A percentile compares a stretch with the other conserved stretches of the same genome.
These are phyloP conservation scores for Phacellophora camtschatica DNA, from an alignment of 30 jellyfish, hydroid and myxozoan genomes.

Conservation along the genomic window DNA sequence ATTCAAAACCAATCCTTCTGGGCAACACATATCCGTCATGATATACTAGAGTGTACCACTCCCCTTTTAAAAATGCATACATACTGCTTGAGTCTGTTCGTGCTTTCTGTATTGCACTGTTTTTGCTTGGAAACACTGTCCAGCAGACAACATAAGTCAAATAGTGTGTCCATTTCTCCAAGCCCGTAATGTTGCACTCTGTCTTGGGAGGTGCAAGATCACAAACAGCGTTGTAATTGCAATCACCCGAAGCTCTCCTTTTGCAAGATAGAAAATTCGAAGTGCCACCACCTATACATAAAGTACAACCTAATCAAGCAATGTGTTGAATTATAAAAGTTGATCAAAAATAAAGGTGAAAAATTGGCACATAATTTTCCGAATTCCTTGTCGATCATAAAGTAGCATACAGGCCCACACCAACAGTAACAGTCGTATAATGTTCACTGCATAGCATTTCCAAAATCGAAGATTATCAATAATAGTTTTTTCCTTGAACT, in stretches of 20 bases:
- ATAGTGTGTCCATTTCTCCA: constrained; percentile 32
- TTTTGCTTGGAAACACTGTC: constrained; percentile 20
- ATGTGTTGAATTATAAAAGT: too few relatives aligned
- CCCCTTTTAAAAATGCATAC: too few relatives aligned
- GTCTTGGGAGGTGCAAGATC: neutral
- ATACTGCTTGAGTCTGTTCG: constrained; percentile 35
- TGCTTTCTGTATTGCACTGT: neutral
- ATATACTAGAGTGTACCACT: too few relatives aligned
- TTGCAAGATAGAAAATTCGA: neutral
- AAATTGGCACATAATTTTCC: constrained; percentile 14
- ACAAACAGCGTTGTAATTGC: neutral
- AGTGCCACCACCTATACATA: neutral
- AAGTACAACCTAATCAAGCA: too few relatives aligned
- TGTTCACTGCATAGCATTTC: neutral
- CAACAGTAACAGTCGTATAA: neutral
- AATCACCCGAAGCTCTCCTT: neutral
- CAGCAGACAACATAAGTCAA: constrained; percentile 27
- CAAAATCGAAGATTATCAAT: neutral
- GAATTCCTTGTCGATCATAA: neutral
- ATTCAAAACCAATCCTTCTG: too few relatives aligned
- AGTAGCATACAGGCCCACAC: neutral
- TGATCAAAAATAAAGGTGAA: too few relatives aligned
- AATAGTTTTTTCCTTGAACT: neutral
- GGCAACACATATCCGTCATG: too few relatives aligned
- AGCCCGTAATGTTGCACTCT: neutral